phyloP scores from a whole-genome alignment of 2,113 vertebrate genomes.

The Syrmaticus mikado region DNA sequence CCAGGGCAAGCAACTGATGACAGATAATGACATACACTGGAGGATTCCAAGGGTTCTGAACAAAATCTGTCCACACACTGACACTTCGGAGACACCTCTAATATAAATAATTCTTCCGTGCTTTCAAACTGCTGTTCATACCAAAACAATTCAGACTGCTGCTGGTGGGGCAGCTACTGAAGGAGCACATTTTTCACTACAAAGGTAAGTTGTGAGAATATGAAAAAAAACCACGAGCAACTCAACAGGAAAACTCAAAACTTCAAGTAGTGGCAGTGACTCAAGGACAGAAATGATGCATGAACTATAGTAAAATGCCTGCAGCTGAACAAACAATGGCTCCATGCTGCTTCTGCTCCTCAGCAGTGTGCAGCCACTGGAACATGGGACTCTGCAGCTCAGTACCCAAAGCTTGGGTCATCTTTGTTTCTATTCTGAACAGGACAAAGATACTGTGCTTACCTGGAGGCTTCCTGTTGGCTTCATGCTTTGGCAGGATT shows the following conservation, averaged over 20 bases:
- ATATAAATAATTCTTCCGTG: neutral
- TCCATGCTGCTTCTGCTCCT: fast-evolving
- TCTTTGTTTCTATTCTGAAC: neutral
- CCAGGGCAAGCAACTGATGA: neutral
- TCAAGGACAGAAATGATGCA: fast-evolving
- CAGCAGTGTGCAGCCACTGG: too few species aligned
- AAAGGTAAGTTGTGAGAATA: neutral
- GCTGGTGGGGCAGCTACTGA: neutral
- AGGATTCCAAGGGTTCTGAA: neutral
- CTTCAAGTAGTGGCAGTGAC: neutral
- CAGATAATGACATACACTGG: neutral
- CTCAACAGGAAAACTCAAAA: neutral
- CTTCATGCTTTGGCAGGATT: neutral
- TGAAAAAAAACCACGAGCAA: neutral
- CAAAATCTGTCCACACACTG: neutral
- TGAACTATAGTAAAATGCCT: neutral
- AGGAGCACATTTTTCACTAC: neutral
- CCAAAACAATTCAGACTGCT: neutral
- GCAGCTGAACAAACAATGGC: neutral
- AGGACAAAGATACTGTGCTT: neutral
- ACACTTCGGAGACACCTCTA: fast-evolving
- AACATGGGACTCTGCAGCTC: too few species aligned
- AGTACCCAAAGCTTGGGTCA: too few species aligned
- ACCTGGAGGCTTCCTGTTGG: neutral
- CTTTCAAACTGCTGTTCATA: neutral